These are phyloP conservation scores for Apostichopus leukothele DNA, from an alignment of 53 echinoderm and acorn worm species.

Conservation along the genomic window DNA sequence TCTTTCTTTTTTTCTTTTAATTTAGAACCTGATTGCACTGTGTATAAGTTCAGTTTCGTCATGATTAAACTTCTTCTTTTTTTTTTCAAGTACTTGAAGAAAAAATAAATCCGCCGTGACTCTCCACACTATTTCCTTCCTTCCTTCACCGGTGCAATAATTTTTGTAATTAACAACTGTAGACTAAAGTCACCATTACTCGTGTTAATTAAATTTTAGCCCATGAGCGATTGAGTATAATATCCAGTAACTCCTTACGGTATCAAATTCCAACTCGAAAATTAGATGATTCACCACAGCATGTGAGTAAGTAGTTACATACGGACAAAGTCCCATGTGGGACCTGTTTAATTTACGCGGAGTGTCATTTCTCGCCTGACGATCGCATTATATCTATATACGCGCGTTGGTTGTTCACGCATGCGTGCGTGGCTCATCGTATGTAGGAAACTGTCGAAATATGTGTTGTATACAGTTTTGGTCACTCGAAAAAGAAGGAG, in stretches of 20 bases:
- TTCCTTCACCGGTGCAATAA: background rate
- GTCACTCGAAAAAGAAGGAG: too few relatives aligned
- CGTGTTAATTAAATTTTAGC: background rate
- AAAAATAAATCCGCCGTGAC: background rate
- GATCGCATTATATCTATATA: too few relatives aligned
- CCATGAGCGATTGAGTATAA: background rate
- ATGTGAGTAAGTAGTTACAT: background rate
- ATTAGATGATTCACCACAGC: background rate
- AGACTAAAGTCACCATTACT: background rate
- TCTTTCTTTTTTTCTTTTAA: background rate
- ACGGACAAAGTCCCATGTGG: constrained; percentile 1
- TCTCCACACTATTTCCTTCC: background rate
- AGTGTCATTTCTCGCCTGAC: background rate
- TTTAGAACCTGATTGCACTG: background rate
- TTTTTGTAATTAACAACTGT: background rate
- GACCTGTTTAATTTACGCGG: constrained; percentile 4
- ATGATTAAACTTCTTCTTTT: background rate
- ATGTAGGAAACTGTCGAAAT: too few relatives aligned
- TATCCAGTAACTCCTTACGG: background rate
- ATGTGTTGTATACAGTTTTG: too few relatives aligned
- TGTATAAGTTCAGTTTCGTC: too few relatives aligned
- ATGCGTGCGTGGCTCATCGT: too few relatives aligned
- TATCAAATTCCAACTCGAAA: background rate
- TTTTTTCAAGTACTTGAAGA: background rate
- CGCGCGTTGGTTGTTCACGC: too few relatives aligned